Conservation (phyloP, 1,140 invertebrate species). For the Himalopsyche phryganea region DNA sequence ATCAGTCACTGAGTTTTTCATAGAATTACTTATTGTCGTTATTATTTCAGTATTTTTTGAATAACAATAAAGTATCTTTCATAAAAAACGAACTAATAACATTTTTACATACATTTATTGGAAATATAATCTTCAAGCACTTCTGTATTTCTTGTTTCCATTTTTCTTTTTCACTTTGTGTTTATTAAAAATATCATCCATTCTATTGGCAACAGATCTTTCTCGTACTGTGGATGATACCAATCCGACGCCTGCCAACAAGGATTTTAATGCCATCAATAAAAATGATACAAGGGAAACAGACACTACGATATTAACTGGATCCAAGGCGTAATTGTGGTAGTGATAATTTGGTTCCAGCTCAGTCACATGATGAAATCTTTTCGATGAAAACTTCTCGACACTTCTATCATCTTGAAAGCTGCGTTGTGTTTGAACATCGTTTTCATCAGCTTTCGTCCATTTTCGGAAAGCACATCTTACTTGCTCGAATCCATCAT, state of each 20-base stretch:
- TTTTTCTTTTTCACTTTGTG: background rate
- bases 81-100: too few relatives aligned
- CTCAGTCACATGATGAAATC: constrained; percentile 36
- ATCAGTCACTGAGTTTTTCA: too few relatives aligned
- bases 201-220: constrained; percentile 23
- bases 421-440: too few relatives aligned
- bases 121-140: too few relatives aligned
- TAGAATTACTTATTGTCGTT: too few relatives aligned
- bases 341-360: constrained; percentile 40
- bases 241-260: constrained; percentile 40
- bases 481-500: constrained; percentile 40
- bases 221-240: constrained; percentile 44
- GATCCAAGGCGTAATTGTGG: constrained; percentile 50
- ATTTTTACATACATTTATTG: too few relatives aligned
- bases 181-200: background rate
- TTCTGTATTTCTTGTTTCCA: background rate
- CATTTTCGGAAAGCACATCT: constrained; percentile 1
- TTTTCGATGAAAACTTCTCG: constrained; percentile 32
- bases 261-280: constrained; percentile 46
- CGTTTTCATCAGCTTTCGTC: too few relatives aligned
- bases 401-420: background rate
- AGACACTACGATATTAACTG: constrained; percentile 50
- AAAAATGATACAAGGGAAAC: constrained; percentile 49
- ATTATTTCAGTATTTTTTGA: too few relatives aligned
- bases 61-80: too few relatives aligned